phyloP scores from a whole-genome alignment of 1,140 invertebrate species.

The Anastrepha ludens region DNA sequence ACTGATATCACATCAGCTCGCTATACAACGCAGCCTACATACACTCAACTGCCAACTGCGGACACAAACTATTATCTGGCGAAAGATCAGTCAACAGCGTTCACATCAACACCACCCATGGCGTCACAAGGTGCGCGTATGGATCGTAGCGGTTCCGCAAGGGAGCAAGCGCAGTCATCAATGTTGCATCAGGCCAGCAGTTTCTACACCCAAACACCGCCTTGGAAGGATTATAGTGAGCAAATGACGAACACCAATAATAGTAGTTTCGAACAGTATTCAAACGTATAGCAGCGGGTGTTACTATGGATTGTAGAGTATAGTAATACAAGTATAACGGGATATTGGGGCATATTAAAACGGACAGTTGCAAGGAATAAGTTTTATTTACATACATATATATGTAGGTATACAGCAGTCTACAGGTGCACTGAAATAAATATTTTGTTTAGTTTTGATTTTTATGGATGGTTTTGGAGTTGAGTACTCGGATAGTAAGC shows the following conservation, averaged over 20 bases:
- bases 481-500: neutral
- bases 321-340: neutral
- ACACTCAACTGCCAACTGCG: neutral
- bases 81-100: slow-evolving; percentile 19
- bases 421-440: neutral
- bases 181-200: slow-evolving; percentile 70
- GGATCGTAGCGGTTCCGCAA: too few relatives aligned
- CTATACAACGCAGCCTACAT: neutral
- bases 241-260: slow-evolving; percentile 59
- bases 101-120: slow-evolving; percentile 44
- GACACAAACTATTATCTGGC: neutral
- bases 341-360: neutral
- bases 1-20: neutral
- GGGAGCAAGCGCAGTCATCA: neutral
- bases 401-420: neutral
- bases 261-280: slow-evolving; percentile 36
- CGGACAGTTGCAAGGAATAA: neutral
- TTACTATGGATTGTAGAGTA: slow-evolving; percentile 8
- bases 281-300: slow-evolving; percentile 38
- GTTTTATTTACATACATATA: neutral
- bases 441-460: neutral
- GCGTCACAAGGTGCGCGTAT: neutral
- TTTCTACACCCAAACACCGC: slow-evolving; percentile 72
- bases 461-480: neutral
- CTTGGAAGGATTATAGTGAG: slow-evolving; percentile 72